phyloP scores from a whole-genome alignment of 2,113 vertebrate genomes.

The Rhombomys opimus region DNA sequence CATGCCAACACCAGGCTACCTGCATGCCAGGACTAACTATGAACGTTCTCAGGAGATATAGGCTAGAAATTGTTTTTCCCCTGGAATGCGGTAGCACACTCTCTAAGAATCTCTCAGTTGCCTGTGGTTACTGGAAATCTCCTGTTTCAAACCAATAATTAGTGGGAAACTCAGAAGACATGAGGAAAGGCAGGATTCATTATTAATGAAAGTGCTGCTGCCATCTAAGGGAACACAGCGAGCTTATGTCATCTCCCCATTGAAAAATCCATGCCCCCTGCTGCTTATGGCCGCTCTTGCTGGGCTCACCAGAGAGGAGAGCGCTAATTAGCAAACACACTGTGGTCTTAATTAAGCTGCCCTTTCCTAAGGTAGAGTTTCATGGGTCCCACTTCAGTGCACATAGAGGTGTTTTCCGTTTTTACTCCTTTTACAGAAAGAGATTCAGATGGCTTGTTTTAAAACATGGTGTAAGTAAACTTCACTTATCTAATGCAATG shows the following conservation, averaged over 20 bases:
- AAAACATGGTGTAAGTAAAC: constrained; percentile 20
- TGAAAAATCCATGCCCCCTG: constrained; percentile 74
- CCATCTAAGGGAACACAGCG: constrained; percentile 83
- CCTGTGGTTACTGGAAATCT: constrained; percentile 58
- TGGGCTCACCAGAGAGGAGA: constrained; percentile 57
- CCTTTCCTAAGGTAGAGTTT: constrained; percentile 50
- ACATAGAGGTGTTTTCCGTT: not conserved
- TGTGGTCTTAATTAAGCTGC: constrained; percentile 72
- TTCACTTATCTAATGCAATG: constrained; percentile 40
- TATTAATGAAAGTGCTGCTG: constrained; percentile 87
- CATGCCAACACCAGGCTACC: not conserved
- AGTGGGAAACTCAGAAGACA: constrained; percentile 75
- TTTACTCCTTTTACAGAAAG: constrained; percentile 13
- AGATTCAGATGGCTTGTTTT: constrained; percentile 42
- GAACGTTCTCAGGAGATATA: not conserved
- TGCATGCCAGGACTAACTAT: not conserved
- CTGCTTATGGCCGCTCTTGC: constrained; percentile 29
- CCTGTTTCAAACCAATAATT: constrained; percentile 72
- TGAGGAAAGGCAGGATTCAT: constrained; percentile 84
- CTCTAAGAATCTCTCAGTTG: constrained; percentile 58
- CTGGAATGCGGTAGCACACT: not conserved
- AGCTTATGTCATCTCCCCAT: constrained; percentile 83
- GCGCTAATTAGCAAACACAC: constrained; percentile 67
- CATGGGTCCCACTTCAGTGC: not conserved
- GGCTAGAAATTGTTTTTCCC: not conserved